phyloP scores from a whole-genome alignment of 2,113 vertebrate species.

The Pelmatolapia mariae region DNA sequence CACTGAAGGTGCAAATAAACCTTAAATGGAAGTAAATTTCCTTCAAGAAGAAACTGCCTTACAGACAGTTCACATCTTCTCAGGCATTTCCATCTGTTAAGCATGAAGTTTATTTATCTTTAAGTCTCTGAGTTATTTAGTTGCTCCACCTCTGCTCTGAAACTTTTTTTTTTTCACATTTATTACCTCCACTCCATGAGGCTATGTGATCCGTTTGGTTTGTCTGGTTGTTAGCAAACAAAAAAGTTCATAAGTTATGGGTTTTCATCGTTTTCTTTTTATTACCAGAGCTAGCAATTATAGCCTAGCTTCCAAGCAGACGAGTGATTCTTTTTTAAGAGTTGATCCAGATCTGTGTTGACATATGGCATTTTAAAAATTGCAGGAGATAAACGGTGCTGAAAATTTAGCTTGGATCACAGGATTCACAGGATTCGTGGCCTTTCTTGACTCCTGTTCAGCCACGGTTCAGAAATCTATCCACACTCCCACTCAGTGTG shows the following conservation, averaged over 20 bases:
- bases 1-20: background rate
- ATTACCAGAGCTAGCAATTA: background rate
- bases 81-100: background rate
- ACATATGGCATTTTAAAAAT: background rate
- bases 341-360: background rate
- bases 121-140: background rate
- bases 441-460: background rate
- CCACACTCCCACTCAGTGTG: background rate
- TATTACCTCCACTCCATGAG: background rate
- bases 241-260: background rate
- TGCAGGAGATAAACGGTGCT: background rate
- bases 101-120: conserved; percentile 16
- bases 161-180: background rate
- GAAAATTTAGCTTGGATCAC: background rate
- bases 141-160: background rate
- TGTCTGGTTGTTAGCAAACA: background rate
- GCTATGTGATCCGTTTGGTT: background rate
- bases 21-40: background rate
- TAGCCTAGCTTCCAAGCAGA: background rate
- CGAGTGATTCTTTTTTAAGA: background rate
- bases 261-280: background rate
- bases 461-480: background rate
- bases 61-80: background rate
- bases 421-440: background rate
- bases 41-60: background rate